Percentiles rank a stretch among this genome's conserved stretches.
phyloP scores from a whole-genome alignment of 2,888 invertebrate genomes.

The Amphipoea lucens region DNA sequence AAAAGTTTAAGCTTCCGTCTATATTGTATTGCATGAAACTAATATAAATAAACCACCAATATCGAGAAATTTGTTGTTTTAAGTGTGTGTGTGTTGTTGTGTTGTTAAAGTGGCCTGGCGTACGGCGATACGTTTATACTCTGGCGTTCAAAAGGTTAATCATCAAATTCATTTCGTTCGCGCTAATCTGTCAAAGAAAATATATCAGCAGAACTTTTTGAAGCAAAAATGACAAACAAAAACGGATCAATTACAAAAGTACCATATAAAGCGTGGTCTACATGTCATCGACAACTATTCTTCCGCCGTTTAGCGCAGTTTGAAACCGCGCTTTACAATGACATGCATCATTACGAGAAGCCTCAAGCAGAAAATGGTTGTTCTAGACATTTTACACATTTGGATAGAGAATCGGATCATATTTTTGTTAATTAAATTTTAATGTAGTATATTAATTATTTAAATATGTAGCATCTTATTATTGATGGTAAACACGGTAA shows the following conservation, averaged over 20 bases:
- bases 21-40: no score
- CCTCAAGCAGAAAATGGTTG: constrained; percentile 39
- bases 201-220: constrained; percentile 12
- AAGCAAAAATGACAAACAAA: constrained; percentile 21
- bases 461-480: constrained; percentile 1
- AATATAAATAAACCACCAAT: no score
- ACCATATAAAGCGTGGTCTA: constrained; percentile 20
- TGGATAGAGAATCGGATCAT: constrained; percentile 41
- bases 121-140: no score
- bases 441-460: constrained; percentile 16
- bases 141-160: not conserved
- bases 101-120: no score
- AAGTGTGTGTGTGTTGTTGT: no score
- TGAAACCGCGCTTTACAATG: constrained; percentile 41
- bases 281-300: constrained; percentile 6
- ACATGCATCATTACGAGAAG: constrained; percentile 14
- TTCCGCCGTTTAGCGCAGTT: constrained; percentile 38
- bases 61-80: no score
- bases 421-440: constrained; percentile 6
- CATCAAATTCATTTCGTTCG: not conserved
- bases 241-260: constrained; percentile 10
- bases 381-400: constrained; percentile 61
- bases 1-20: no score
- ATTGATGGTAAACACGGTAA: constrained; percentile 5
- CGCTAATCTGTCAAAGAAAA: constrained; percentile 11